Evolutionary conservation across 2,888 invertebrate species (phyloP), one percentile per base, ranked within the genome.

Genomic region (Dascillus cervinus): DNA sequence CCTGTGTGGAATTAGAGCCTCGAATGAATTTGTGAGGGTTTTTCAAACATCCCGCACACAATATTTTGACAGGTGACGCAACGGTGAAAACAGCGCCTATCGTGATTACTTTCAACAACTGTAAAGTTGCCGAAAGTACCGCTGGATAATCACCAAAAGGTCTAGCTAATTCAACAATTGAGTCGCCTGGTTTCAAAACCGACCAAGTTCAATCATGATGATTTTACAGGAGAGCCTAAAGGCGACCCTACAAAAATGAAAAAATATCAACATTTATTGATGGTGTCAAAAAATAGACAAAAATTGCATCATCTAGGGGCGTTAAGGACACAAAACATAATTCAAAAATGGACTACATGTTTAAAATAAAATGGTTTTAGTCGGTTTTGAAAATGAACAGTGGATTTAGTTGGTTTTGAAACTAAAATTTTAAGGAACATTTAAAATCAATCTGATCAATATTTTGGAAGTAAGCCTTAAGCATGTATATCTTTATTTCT

Each of bases 151-250:
- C n/a, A n/a, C n/a, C n/a, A n/a, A n/a, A n/a, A n/a, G n/a, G n/a
- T n/a, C n/a, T n/a, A n/a, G n/a, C n/a, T n/a, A n/a, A n/a, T n/a
- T n/a, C n/a, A n/a, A n/a, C n/a, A 17, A 17, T 17, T 17, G 17
- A 17, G 17, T 17, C 17, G 17, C 17, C 17, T 17, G 8, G 4
- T 17, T 17, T 8, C 17, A 17, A 17, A 17, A 17, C 17, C 17
- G 17, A 8, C 17, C 17, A 17, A 17, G 17, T 17, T 8, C 17
- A 17, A 4, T 6, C 17, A 6, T 6, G 17, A 8, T 4, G 4
- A 6, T 17, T 17, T 17, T 17, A 17, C 17, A 17, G 17, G 17
- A 17, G 17, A 17, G 17, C 17, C 17, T 17, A 17, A 17, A 17
- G 8, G 8, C 17, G 17, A 17, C 8, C 8, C 5, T 8, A 8